phyloP scores from a whole-genome alignment of 2,888 invertebrate species.

The Diaprepes abbreviatus region DNA sequence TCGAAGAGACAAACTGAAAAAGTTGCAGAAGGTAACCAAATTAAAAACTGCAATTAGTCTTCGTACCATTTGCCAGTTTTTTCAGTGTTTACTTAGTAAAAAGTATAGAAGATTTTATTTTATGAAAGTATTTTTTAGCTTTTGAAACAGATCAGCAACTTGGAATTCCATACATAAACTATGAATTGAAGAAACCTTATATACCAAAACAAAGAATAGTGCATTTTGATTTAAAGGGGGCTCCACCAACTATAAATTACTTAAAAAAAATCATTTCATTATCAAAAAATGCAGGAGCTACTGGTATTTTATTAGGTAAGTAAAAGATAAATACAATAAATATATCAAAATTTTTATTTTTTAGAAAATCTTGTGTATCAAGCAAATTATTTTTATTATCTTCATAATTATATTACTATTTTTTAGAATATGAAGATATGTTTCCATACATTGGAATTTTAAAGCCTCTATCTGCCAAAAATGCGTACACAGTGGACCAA shows the following conservation, averaged over 20 bases:
- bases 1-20: constrained; percentile 52
- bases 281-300: constrained; percentile 76
- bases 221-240: constrained; percentile 84
- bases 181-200: constrained; percentile 66
- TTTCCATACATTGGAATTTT: constrained; percentile 79
- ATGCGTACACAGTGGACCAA: constrained; percentile 73
- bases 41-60: too few species aligned
- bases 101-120: too few species aligned
- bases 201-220: constrained; percentile 73
- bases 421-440: constrained; percentile 84
- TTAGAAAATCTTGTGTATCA: too few species aligned
- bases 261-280: constrained; percentile 73
- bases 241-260: constrained; percentile 77
- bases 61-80: too few species aligned
- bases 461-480: constrained; percentile 70
- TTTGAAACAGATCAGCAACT: constrained; percentile 64
- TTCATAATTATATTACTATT: too few species aligned
- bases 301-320: constrained; percentile 72
- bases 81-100: too few species aligned
- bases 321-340: too few species aligned
- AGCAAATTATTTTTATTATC: too few species aligned
- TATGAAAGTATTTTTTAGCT: constrained; percentile 15
- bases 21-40: constrained; percentile 46
- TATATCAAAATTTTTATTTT: too few species aligned
- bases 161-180: constrained; percentile 66